Evolutionary conservation across 2,888 invertebrate genomes (phyloP).

Genomic region (Lomographa bimaculata): DNA sequence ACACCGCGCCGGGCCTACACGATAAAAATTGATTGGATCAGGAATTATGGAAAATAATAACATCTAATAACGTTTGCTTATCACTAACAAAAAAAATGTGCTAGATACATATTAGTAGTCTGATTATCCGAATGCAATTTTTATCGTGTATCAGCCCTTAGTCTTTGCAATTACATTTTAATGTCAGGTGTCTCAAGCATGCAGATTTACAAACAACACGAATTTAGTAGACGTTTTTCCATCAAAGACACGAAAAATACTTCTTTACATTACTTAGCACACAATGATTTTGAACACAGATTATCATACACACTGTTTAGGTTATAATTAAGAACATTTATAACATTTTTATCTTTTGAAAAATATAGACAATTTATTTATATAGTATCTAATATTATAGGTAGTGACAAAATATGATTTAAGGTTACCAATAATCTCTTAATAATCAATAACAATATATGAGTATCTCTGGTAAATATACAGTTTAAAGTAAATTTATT

Average conservation of each 20-base stretch:
- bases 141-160: conserved; percentile 13
- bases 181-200: conserved; percentile 20
- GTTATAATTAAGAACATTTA: conserved; percentile 66
- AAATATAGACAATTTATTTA: conserved; percentile 59
- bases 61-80: conserved; percentile 10
- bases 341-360: conserved; percentile 62
- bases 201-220: conserved; percentile 31
- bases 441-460: conserved; percentile 50
- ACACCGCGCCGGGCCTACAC: conserved; percentile 26
- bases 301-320: conserved; percentile 68
- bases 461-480: conserved; percentile 51
- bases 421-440: conserved; percentile 64
- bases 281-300: conserved; percentile 72
- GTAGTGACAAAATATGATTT: conserved; percentile 61
- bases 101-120: conserved; percentile 8
- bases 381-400: no score
- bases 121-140: conserved; percentile 26
- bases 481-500: conserved; percentile 45
- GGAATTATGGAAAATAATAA: conserved; percentile 35
- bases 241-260: conserved; percentile 47
- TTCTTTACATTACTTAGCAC: conserved; percentile 62
- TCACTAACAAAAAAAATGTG: conserved; percentile 4
- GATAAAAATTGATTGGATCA: conserved; percentile 33
- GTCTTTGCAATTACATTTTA: conserved; percentile 13
- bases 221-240: conserved; percentile 34